Evolutionary conservation across 1,140 invertebrate genomes (phyloP).

Genomic region (Nomia melanderi): DNA sequence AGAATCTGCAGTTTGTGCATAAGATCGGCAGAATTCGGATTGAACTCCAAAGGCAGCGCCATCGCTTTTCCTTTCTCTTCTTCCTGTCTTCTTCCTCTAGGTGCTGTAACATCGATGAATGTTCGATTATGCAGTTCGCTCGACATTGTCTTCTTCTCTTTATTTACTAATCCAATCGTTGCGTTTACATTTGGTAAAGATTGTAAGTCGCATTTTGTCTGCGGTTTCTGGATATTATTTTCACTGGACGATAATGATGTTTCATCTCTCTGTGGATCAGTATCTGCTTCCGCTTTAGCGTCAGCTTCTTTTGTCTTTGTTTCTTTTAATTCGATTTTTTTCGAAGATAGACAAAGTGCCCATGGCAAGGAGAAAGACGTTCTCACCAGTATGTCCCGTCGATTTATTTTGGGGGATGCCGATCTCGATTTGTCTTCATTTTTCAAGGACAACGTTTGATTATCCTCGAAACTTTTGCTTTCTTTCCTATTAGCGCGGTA

Average conservation of each 20-base stretch:
- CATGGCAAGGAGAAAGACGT: conserved; percentile 52
- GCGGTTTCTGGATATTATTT: not conserved
- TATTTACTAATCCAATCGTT: no score
- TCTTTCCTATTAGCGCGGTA: conserved; percentile 67
- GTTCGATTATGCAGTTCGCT: no score
- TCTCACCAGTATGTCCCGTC: conserved; percentile 39
- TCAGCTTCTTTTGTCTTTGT: not conserved
- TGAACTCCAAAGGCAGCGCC: not conserved
- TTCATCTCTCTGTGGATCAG: not conserved
- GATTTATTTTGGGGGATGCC: conserved; percentile 33
- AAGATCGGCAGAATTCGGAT: conserved; percentile 51
- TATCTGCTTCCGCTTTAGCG: no score
- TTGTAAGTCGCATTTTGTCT: no score
- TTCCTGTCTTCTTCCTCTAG: no score
- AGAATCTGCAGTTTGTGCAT: conserved; percentile 62
- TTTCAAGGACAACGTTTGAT: conserved; percentile 8
- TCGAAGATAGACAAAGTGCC: conserved; percentile 39
- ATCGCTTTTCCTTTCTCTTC: no score
- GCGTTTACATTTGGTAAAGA: no score
- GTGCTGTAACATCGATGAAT: no score
- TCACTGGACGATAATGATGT: not conserved
- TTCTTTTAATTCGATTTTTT: conserved; percentile 20
- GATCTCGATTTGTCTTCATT: conserved; percentile 55
- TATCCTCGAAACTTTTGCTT: conserved; percentile 16
- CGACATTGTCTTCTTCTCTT: no score